phyloP scores from a whole-genome alignment of 2,888 invertebrate species.

The Timema podura region DNA sequence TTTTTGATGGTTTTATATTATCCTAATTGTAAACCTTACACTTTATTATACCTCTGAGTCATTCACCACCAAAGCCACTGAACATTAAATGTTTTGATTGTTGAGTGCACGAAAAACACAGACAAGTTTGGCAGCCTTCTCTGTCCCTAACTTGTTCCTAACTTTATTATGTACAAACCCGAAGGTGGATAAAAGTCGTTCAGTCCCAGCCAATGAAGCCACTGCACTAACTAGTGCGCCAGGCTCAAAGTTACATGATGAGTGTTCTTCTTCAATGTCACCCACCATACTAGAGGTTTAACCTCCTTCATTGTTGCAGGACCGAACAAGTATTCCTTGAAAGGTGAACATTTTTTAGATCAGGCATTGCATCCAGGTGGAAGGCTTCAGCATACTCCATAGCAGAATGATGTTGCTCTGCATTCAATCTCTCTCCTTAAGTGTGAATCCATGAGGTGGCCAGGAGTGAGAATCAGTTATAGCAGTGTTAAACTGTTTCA shows the following conservation, averaged over 20 bases:
- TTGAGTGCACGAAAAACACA: conserved; percentile 1
- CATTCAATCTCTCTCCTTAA: conserved; percentile 3
- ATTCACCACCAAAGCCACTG: no score
- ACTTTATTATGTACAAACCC: background rate
- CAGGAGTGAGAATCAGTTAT: background rate
- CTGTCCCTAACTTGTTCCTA: conserved; percentile 2
- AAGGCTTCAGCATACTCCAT: conserved; percentile 10
- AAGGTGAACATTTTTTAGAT: background rate
- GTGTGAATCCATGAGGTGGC: conserved; percentile 2
- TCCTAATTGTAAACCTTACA: no score
- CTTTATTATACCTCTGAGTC: no score
- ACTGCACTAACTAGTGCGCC: background rate
- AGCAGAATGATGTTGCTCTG: background rate
- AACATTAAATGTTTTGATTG: background rate
- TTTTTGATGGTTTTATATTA: no score
- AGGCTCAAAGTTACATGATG: background rate
- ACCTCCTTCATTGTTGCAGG: conserved; percentile 1
- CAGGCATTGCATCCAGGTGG: background rate
- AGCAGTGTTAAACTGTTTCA: conserved; percentile 5
- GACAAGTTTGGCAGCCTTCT: conserved; percentile 7
- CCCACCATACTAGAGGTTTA: conserved; percentile 6
- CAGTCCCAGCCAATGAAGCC: conserved; percentile 4
- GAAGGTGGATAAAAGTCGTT: background rate
- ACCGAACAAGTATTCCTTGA: background rate
- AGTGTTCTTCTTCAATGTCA: conserved; percentile 8